These are phyloP conservation scores for Aptenodytes patagonicus DNA, from an alignment of 2,113 vertebrate genomes.

Conservation along the genomic window DNA sequence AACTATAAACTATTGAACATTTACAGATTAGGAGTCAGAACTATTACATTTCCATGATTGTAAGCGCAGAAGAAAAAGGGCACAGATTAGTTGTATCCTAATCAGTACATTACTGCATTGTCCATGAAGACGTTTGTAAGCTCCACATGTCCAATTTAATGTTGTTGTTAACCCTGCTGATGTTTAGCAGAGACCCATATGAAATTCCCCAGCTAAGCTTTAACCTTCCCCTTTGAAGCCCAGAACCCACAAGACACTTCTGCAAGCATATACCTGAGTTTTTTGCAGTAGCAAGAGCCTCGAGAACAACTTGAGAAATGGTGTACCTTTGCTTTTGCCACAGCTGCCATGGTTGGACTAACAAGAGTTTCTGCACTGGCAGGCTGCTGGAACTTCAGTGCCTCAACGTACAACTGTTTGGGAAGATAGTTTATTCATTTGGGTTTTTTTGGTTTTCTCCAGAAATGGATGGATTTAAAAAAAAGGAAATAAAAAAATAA, in stretches of 20 bases:
- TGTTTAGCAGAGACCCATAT: background rate
- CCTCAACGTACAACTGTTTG: background rate
- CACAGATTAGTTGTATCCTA: background rate
- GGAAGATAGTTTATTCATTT: background rate
- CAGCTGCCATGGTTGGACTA: background rate
- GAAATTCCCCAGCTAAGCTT: background rate
- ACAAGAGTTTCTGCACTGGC: background rate
- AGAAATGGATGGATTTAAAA: background rate
- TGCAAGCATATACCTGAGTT: accelerated
- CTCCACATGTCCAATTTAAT: background rate
- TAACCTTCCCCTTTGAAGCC: background rate
- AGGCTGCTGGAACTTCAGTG: background rate
- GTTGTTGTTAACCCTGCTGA: background rate
- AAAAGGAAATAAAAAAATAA: background rate
- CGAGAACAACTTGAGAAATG: background rate
- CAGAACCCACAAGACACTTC: background rate
- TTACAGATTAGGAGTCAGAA: background rate
- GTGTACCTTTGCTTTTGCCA: background rate
- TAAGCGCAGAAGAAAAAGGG: background rate
- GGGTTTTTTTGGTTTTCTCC: background rate
- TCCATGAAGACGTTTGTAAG: background rate
- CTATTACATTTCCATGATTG: background rate
- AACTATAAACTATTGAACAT: background rate
- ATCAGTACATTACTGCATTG: background rate
- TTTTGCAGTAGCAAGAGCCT: background rate